These are phyloP conservation scores for Sylvilagus bachmani DNA, from an alignment of 2,113 vertebrate genomes.

Conservation along the genomic window DNA sequence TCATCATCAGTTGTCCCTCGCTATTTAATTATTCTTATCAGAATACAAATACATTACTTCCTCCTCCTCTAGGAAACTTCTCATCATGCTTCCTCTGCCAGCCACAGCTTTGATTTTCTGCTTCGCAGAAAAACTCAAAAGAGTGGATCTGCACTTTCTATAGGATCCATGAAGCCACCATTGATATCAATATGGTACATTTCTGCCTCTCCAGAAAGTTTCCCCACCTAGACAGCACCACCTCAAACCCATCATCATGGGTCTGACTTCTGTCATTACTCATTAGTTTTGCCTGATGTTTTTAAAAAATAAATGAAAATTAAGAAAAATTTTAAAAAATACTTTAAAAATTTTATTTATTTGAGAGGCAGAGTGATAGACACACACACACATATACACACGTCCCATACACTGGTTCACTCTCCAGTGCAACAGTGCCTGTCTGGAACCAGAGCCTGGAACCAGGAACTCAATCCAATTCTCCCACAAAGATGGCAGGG, in stretches of 20 bases:
- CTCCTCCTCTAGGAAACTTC: neutral
- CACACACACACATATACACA: too few species aligned
- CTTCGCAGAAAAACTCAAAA: neutral
- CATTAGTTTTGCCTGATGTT: constrained; percentile 11
- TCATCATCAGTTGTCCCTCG: neutral
- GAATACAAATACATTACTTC: neutral
- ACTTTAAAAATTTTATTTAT: too few species aligned
- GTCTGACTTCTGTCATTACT: constrained; percentile 9
- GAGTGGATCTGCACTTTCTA: neutral
- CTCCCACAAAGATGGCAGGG: too few species aligned
- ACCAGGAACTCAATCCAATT: too few species aligned
- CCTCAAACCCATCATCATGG: neutral
- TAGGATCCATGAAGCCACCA: neutral
- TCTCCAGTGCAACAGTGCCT: too few species aligned
- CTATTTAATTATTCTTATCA: neutral
- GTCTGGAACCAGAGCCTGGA: too few species aligned
- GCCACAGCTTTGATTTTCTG: neutral
- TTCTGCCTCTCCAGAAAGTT: neutral
- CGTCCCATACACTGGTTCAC: too few species aligned
- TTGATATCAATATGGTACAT: constrained; percentile 3
- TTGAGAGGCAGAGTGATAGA: too few species aligned
- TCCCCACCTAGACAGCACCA: neutral
- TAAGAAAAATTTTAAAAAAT: too few species aligned
- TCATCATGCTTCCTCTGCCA: neutral
- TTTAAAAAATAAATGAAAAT: too few species aligned